Evolutionary conservation across 2,888 invertebrate species (phyloP), one percentile per base, ranked within the genome.

Genomic region (Trissolcus brochymenae): DNA sequence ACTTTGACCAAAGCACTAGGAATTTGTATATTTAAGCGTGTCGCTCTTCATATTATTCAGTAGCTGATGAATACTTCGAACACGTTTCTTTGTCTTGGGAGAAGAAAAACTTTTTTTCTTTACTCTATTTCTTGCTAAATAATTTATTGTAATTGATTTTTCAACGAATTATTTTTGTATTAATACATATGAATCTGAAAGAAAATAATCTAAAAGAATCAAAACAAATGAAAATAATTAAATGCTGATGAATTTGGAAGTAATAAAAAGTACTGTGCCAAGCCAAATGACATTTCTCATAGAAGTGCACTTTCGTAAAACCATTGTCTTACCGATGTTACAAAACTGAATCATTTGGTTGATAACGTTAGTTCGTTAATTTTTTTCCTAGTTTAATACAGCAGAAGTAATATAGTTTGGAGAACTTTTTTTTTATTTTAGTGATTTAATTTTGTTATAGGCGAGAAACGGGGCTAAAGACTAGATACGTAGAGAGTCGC

Each of bases 1-100:
- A 80, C 81, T 83, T 84, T 82, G 85, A 84, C 86, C 85, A 85
- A 85, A 86, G 85, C 83, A 84, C 84, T 85, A 84, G 83, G 79
- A 85, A 81, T 83, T 80, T 85, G 80, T 68, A 79, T 80, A 80
- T 80, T 81, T 79, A 78, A 79, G 78, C 80, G 81, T 80, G 81
- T 80, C 80, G 76, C 72, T 76, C 71, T 70, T 65, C 56, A 72
- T 60, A 43, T 56, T 54, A 16, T 68, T 70, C 59, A 59, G 46
- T 65, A 62, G 55, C 6, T 19, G 53, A 62, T 49, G 13, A 65
- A 49, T 17, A 65, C 70, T 70, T 64, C 41, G 64, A 75, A 70
- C 51, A 59, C 64, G 43, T 76, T 72, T 70, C 66, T 59, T 59
- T 59, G 46, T 55, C 41, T 25, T n/a, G 46, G 6, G 16, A 46